Evolutionary conservation across 2,797 vertebrate genomes (phyloP), one percentile per base, ranked within the genome.

Genomic region (Ctenopoma kingsleyae): DNA sequence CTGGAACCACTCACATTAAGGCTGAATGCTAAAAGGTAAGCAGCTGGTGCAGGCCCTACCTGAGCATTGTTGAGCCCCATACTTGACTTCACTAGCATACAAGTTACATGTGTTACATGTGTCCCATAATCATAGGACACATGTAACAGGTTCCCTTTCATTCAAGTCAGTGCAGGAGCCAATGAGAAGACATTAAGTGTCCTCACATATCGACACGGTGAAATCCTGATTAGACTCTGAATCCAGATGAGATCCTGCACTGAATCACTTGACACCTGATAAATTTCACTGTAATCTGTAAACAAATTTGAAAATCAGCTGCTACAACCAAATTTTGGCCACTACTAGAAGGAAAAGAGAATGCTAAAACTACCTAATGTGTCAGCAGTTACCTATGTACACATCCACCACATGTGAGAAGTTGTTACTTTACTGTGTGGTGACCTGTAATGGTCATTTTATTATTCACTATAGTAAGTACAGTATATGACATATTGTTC

Each of bases 1-100:
- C 76, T 77, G 77, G 81, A 87, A 83, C 78, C 79, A 63, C 70
- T 83, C 87, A 79, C 81, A 76, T 70, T 54, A 71, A 78, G 84
- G 50, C 77, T 72, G 83, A 59, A 71, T 80, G 80, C 84, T 82
- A 50, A 76, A 73, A 87, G 81, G 73, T 85, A 53, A 67, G 66
- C 74, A 84, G 83, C 77, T 71, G 68, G 58, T 44, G 40, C 27
- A 46, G 67, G 40, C 71, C 71, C 67, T 72, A 83, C 83, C 79
- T 81, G 86, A 79, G 74, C 59, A 81, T 43, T 36, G 20, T 46
- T 22, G 44, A 66, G 49, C 50, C 44, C n/a, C 17, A 35, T 6
- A 22, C 23, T 25, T 25, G 32, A 59, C 56, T 47, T 19, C 40
- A 54, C 20, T 11, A 2, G 2, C 2, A n/a, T 2, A 20, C 12